These are phyloP conservation scores for Formica exsecta DNA, from an alignment of 1,140 invertebrate genomes.

Conservation along the genomic window DNA sequence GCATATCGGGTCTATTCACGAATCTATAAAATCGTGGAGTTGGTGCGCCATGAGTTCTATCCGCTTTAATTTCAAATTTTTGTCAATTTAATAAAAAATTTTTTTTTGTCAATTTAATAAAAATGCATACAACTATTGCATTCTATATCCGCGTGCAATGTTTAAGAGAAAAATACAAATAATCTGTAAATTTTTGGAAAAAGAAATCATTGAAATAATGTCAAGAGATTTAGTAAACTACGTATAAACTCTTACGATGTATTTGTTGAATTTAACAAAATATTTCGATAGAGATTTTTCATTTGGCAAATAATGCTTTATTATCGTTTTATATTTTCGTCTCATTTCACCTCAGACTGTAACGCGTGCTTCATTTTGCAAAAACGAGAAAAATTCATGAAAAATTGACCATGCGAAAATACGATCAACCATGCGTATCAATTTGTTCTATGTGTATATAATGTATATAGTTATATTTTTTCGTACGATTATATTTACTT, in stretches of 20 bases:
- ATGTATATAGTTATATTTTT: too few species aligned
- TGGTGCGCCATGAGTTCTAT: slow-evolving; percentile 7
- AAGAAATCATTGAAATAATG: background rate
- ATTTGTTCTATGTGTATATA: background rate
- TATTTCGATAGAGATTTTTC: background rate
- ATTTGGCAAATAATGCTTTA: background rate
- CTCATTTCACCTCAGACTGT: background rate
- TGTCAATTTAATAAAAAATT: too few species aligned
- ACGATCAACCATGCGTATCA: background rate
- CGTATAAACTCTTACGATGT: background rate
- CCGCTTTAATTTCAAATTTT: slow-evolving; percentile 31
- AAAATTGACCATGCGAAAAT: background rate
- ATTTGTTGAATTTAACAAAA: background rate
- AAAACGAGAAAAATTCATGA: background rate
- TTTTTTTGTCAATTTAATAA: too few species aligned
- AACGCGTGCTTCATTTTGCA: background rate
- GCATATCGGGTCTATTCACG: slow-evolving; percentile 34
- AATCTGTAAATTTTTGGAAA: background rate
- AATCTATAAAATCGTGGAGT: slow-evolving; percentile 19
- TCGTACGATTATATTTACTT: background rate
- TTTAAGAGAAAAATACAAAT: background rate
- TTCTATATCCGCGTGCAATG: background rate
- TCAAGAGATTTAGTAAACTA: background rate
- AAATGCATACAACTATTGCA: background rate
- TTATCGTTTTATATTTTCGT: background rate